Conservation (phyloP, 2,888 invertebrate species). For the Timema cristinae region DNA sequence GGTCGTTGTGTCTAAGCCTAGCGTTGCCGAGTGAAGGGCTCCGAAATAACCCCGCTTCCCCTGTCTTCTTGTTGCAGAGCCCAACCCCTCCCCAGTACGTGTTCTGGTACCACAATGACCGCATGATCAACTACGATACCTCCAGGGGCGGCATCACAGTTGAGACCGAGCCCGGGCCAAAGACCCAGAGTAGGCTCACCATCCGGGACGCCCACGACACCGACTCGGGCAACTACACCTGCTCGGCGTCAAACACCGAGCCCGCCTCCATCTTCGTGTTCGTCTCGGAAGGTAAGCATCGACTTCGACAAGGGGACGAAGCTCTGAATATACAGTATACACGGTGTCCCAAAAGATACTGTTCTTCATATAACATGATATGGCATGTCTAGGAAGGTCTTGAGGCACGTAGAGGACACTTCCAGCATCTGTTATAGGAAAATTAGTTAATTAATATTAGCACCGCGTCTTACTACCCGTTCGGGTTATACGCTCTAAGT, state of each 20-base stretch:
- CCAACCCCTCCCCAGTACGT: constrained; percentile 91
- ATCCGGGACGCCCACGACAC: constrained; percentile 77
- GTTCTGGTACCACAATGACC: constrained; percentile 93
- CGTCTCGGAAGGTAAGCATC: constrained; percentile 76
- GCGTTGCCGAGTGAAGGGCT: too few species aligned
- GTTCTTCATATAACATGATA: too few species aligned
- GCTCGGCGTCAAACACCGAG: constrained; percentile 85
- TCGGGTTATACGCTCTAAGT: too few species aligned
- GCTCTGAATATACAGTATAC: too few species aligned
- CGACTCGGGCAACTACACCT: constrained; percentile 89
- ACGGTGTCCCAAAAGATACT: too few species aligned
- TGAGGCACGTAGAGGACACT: too few species aligned
- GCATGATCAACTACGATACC: constrained; percentile 90
- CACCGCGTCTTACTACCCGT: too few species aligned
- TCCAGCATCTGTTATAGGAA: too few species aligned
- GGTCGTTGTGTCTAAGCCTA: too few species aligned
- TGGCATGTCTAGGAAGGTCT: too few species aligned
- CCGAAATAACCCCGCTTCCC: too few species aligned
- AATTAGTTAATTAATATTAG: too few species aligned
- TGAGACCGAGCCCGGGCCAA: constrained; percentile 76
- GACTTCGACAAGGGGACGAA: neutral
- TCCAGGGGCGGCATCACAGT: constrained; percentile 77
- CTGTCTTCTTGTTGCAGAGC: constrained; percentile 59
- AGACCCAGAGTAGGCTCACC: constrained; percentile 80
- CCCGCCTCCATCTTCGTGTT: constrained; percentile 86